A percentile compares a stretch with the other conserved stretches of the same genome.
Evolutionary conservation across 2,797 vertebrate genomes (phyloP).

Genomic region (Phaenicophaeus curvirostris): DNA sequence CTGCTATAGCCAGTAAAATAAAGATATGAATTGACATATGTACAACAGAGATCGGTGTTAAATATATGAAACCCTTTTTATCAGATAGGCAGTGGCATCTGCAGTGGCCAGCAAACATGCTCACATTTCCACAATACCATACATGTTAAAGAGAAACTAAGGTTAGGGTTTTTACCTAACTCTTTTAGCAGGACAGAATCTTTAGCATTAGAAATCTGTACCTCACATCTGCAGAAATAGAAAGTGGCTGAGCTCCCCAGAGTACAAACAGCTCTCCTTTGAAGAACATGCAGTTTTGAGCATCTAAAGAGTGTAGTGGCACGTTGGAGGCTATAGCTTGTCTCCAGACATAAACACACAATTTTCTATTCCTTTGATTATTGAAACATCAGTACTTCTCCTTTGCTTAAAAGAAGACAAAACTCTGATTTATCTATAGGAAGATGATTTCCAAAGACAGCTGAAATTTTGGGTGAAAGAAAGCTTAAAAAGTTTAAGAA

Average conservation of each 20-base stretch:
- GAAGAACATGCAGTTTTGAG: background rate
- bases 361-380: background rate
- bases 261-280: background rate
- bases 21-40: background rate
- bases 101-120: background rate
- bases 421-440: background rate
- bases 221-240: background rate
- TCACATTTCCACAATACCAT: background rate
- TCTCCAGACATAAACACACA: background rate
- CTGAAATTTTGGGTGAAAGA: background rate
- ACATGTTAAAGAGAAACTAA: background rate
- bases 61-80: background rate
- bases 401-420: background rate
- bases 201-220: background rate
- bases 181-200: background rate
- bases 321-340: background rate
- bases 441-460: background rate
- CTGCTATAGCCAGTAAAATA: background rate
- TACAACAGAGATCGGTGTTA: background rate
- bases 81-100: background rate
- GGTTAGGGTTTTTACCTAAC: fast-evolving
- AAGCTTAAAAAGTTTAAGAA: background rate
- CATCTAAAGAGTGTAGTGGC: background rate
- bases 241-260: fast-evolving
- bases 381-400: background rate